A percentile compares a stretch with the other conserved stretches of the same genome.
Conservation (phyloP, 1,140 invertebrate species). For the Littorina saxatilis region DNA sequence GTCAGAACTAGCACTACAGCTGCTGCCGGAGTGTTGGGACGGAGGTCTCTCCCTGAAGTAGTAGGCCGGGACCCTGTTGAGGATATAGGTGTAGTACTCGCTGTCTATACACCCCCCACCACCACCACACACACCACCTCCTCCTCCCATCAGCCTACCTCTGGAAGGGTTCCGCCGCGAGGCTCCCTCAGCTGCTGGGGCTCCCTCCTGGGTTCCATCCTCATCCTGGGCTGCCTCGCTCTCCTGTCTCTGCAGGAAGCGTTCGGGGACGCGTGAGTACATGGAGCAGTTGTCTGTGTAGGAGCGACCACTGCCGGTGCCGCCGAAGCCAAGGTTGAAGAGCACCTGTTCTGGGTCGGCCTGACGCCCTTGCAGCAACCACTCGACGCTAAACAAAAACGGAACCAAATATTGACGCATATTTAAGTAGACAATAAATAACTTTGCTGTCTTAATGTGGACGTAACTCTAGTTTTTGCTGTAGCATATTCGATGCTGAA, state of each 20-base stretch:
- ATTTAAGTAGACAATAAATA: too few species aligned
- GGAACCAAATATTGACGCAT: conserved; percentile 31
- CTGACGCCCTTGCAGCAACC: conserved; percentile 51
- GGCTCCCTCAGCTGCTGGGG: conserved; percentile 21
- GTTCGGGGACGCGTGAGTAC: conserved; percentile 46
- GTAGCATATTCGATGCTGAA: too few species aligned
- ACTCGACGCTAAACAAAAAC: conserved; percentile 49
- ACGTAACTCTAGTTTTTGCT: too few species aligned
- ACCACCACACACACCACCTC: background rate
- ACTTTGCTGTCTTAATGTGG: too few species aligned
- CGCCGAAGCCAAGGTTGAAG: conserved; percentile 52
- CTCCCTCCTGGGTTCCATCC: conserved; percentile 35
- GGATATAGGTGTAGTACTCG: conserved; percentile 31
- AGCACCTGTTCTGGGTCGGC: conserved; percentile 54
- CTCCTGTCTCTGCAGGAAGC: conserved; percentile 44
- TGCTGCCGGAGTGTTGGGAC: conserved; percentile 3
- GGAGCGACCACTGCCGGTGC: background rate
- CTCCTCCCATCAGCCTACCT: conserved; percentile 4
- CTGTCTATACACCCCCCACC: background rate
- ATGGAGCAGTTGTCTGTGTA: conserved; percentile 25
- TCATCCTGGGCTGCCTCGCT: conserved; percentile 18
- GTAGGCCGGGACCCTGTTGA: conserved; percentile 30
- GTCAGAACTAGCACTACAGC: background rate
- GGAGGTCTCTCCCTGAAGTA: conserved; percentile 18
- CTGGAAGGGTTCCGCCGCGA: background rate